Evolutionary conservation across 2,888 invertebrate genomes (phyloP).

Genomic region (Pilophorus perplexus): DNA sequence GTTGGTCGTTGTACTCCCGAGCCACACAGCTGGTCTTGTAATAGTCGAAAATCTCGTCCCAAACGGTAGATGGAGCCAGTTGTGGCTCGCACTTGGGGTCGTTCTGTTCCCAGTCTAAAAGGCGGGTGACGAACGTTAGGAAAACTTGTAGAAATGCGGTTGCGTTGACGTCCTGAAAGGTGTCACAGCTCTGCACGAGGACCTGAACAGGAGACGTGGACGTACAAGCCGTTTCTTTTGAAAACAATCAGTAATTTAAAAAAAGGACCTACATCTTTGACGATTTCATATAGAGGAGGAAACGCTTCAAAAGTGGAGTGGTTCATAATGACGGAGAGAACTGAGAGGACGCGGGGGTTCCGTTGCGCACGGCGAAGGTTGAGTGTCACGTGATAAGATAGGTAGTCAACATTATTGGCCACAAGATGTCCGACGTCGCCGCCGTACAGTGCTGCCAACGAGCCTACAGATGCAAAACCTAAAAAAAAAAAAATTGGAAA

Average conservation of each 20-base stretch:
- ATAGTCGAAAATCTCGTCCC: slow-evolving; percentile 9
- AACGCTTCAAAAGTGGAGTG: slow-evolving; percentile 65
- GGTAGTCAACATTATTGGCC: slow-evolving; percentile 68
- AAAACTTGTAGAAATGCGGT: slow-evolving; percentile 68
- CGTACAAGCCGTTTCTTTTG: background rate
- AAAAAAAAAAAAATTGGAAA: background rate
- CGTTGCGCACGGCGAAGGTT: slow-evolving; percentile 60
- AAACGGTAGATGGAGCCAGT: background rate
- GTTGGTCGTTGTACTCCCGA: background rate
- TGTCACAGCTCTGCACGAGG: slow-evolving; percentile 61
- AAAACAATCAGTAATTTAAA: background rate
- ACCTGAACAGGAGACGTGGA: slow-evolving; percentile 53
- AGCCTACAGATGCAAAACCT: slow-evolving; percentile 45
- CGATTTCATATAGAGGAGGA: slow-evolving; percentile 65
- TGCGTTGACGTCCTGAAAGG: slow-evolving; percentile 59
- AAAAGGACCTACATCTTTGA: slow-evolving; percentile 61
- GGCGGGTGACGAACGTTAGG: slow-evolving; percentile 63
- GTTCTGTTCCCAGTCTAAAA: slow-evolving; percentile 51
- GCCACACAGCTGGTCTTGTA: background rate
- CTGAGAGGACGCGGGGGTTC: slow-evolving; percentile 66
- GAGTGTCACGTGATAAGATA: slow-evolving; percentile 67
- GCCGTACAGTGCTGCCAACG: slow-evolving; percentile 60
- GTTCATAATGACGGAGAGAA: slow-evolving; percentile 69
- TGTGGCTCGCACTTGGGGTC: background rate
- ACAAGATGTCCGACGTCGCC: slow-evolving; percentile 61